These are phyloP conservation scores for Rhyacichthys aspro DNA, from an alignment of 2,797 vertebrate genomes.

Conservation along the genomic window DNA sequence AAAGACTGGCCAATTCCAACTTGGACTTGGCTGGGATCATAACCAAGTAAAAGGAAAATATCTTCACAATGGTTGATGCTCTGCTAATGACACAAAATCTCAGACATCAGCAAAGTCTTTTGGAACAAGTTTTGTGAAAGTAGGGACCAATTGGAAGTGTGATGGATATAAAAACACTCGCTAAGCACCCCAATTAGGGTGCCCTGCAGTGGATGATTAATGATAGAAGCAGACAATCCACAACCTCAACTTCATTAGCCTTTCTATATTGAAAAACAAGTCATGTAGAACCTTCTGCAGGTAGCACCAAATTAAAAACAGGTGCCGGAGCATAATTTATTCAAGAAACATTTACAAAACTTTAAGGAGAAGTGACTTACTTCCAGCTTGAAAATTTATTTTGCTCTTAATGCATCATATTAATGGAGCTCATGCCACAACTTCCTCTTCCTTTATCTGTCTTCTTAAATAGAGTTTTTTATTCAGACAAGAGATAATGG, in stretches of 20 bases:
- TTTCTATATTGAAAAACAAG: slow-evolving; percentile 28
- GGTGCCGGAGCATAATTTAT: slow-evolving; percentile 6
- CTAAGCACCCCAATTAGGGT: slow-evolving; percentile 8
- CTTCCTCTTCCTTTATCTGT: too few relatives aligned
- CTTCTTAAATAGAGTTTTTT: too few relatives aligned
- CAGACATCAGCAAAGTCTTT: slow-evolving; percentile 24
- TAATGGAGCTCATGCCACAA: too few relatives aligned
- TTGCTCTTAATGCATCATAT: too few relatives aligned
- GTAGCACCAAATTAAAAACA: slow-evolving; percentile 13
- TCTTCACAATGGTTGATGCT: slow-evolving; percentile 12
- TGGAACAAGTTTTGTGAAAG: slow-evolving; percentile 6
- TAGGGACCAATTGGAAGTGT: neutral
- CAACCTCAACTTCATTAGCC: slow-evolving; percentile 31
- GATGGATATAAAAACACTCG: slow-evolving; percentile 3
- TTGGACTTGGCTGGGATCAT: slow-evolving; percentile 41
- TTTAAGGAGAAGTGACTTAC: slow-evolving; percentile 6
- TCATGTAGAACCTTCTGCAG: slow-evolving; percentile 33
- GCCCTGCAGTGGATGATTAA: slow-evolving; percentile 23
- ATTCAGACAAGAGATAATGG: too few relatives aligned
- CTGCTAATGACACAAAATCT: slow-evolving; percentile 22
- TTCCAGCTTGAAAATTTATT: neutral
- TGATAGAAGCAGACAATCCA: slow-evolving; percentile 18
- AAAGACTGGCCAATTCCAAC: slow-evolving; percentile 40
- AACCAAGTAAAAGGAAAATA: slow-evolving; percentile 35
- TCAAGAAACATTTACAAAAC: slow-evolving; percentile 6